Evolutionary conservation across 2,888 invertebrate genomes (phyloP), one percentile per base, ranked within the genome.

Genomic region (Epinotia nisella): DNA sequence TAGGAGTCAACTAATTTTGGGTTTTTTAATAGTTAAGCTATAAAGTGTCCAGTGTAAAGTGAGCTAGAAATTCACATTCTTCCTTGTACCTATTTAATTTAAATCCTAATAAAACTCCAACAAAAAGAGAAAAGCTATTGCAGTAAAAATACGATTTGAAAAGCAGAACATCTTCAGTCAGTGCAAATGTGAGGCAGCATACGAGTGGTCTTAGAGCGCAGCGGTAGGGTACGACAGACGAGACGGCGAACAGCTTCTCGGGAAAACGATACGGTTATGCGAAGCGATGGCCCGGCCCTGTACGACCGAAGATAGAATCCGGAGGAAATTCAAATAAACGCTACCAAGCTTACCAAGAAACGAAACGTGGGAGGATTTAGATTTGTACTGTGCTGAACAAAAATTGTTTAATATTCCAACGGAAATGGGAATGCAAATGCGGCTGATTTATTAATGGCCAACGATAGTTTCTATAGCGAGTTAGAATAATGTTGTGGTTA

Each of bases 301-400:
- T 75, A 76, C 78, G 78, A 80, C 78, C 78, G 76, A 75, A 76
- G 78, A 80, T 80, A 81, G 76, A 78, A 81, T 80, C 70, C 73
- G 76, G 77, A 75, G 82, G 81, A 87, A 89, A 85, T 89, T 89
- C 84, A 85, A 90, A 90, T 89, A 87, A 87, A 88, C 80, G 85
- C 82, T 81, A 81, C 81, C 77, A 80, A 66, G 66, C 66, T 66
- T 56, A 66, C 66, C 66, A 24, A 80, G 77, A 77, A 80, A 79
- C 80, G 79, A 78, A 82, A 79, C 77, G 80, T 78, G 65, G 82
- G 85, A 82, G 83, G 83, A 84, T 85, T 87, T 83, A 78, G 82
- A 81, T 82, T 85, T 83, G 83, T 81, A 84, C 79, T 75, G 76
- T 76, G 78, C 79, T 80, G 82, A 81, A 84, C 78, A 83, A 80